Evolutionary conservation across 2,888 invertebrate genomes (phyloP), one percentile per base, ranked within the genome.

Genomic region (Anoplius nigerrimus): DNA sequence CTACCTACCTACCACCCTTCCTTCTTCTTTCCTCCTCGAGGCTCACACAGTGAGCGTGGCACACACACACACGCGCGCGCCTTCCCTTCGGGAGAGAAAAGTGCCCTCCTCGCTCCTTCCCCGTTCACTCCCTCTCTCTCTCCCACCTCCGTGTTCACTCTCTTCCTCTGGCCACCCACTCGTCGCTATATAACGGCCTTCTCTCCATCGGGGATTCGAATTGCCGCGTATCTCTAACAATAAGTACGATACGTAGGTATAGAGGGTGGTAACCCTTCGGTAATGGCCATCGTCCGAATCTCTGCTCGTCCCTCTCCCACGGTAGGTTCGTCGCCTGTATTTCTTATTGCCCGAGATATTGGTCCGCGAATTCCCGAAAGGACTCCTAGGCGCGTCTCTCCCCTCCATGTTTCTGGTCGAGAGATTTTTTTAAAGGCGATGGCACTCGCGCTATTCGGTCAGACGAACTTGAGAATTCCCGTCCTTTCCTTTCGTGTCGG

Each of bases 161-260:
- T 18, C 48, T 2, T 13, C 1, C 48, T 48, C 48, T 18, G 1
- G 24, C 63, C 57, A 11, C 64, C 57, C 63, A 48, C 46, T 21
- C 21, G 22, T 22, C 22, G 48, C 59, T 59, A 59, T 20, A 27
- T 59, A 34, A 34, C 59, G 59, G 18, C 57, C 68, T 66, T 69
- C 59, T 71, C 71, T 60, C 68, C 61, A 56, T 62, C 66, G 42
- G 55, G 18, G 71, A 74, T 66, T 76, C 72, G 74, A 79, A 81
- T 77, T 75, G 74, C 74, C 74, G 66, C 64, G 62, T 71, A 68
- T 63, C 66, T 61, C 51, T 46, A 56, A 34, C 52, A 64, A 61
- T 59, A 62, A 72, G 54, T 51, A 46, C 58, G 68, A 72, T 76
- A 64, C 56, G 61, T 66, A 59, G 69, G 66, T 51, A 46, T n/a